These are phyloP conservation scores for Heliconius ismenius DNA, from an alignment of 2,888 invertebrate genomes.

Conservation along the genomic window DNA sequence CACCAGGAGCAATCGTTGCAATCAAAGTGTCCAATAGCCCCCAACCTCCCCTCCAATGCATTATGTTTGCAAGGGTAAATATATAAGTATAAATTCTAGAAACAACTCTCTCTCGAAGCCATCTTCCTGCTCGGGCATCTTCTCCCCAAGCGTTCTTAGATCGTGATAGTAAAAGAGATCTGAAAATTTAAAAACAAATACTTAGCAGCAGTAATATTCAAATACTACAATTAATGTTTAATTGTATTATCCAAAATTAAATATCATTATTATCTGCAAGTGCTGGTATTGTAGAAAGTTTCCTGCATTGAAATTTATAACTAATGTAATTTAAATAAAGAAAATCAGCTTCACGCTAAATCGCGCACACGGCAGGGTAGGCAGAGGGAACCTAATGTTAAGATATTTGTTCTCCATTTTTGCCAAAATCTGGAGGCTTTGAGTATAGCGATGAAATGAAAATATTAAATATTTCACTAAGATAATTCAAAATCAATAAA, in stretches of 20 bases:
- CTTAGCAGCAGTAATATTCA: neutral
- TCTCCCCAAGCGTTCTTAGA: conserved; percentile 61
- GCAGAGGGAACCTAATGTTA: no score
- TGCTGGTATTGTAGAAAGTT: no score
- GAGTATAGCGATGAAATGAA: no score
- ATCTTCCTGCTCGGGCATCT: conserved; percentile 55
- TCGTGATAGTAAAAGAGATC: conserved; percentile 61
- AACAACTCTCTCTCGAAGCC: conserved; percentile 64
- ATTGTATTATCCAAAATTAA: neutral
- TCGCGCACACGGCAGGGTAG: no score
- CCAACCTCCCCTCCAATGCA: conserved; percentile 95
- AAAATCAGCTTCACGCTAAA: no score
- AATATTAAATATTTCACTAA: no score
- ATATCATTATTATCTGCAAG: no score
- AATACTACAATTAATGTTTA: neutral
- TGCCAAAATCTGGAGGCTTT: no score
- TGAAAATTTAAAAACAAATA: conserved; percentile 45
- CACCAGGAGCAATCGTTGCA: conserved; percentile 70
- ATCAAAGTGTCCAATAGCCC: conserved; percentile 84
- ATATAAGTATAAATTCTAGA: conserved; percentile 88
- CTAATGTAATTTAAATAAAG: no score
- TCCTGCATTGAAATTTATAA: no score
- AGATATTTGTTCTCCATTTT: no score
- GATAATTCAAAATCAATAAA: no score
- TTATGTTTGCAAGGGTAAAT: conserved; percentile 89